phyloP scores from a whole-genome alignment of 2,888 invertebrate species.

The Ormyrus nitidulus region DNA sequence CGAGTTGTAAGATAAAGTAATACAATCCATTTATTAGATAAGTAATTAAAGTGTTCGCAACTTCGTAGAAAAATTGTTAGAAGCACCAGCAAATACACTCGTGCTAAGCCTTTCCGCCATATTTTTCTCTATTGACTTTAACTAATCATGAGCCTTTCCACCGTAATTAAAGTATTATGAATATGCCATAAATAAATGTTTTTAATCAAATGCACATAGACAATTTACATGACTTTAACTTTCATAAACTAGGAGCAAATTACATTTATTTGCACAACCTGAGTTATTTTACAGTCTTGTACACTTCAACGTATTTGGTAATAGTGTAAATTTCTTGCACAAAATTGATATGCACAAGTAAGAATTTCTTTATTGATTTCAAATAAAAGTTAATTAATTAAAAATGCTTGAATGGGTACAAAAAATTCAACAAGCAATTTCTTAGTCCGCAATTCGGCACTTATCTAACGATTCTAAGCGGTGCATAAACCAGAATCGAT shows the following conservation, averaged over 20 bases:
- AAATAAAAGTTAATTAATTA: no score
- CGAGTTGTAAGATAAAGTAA: background rate
- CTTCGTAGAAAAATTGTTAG: no score
- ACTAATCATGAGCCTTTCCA: slow-evolving; percentile 9
- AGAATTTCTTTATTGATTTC: no score
- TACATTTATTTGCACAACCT: slow-evolving; percentile 8
- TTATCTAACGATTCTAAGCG: no score
- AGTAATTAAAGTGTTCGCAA: no score
- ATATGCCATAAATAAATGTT: slow-evolving; percentile 7
- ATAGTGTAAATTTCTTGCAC: slow-evolving; percentile 4
- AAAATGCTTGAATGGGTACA: no score
- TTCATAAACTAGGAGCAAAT: background rate
- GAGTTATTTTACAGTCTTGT: slow-evolving; percentile 22
- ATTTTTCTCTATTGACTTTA: background rate
- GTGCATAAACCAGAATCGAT: no score
- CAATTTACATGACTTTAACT: slow-evolving; percentile 4
- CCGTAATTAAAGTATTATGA: slow-evolving; percentile 24
- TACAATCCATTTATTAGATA: no score
- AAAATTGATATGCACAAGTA: background rate
- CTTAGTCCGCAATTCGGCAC: no score
- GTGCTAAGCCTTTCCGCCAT: background rate
- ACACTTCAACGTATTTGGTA: slow-evolving; percentile 2
- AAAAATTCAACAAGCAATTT: no score
- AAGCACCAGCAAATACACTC: no score
- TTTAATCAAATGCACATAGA: slow-evolving; percentile 2